Evolutionary conservation across 2,113 vertebrate species (phyloP).

Genomic region (Callipepla squamata): DNA sequence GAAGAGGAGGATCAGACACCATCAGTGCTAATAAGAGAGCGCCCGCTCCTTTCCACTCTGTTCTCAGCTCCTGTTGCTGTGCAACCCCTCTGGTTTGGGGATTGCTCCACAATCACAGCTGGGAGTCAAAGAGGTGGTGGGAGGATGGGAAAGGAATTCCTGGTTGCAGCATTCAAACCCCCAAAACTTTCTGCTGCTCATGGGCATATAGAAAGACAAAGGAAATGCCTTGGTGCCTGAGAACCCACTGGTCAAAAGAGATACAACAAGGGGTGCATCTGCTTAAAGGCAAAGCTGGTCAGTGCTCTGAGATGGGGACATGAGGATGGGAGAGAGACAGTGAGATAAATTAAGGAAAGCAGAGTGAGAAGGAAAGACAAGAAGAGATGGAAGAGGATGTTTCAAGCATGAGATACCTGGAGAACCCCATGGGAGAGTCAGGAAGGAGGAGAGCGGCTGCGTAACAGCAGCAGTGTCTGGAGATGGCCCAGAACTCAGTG

Average conservation of each 20-base stretch:
- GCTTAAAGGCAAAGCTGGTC: not conserved
- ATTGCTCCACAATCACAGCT: not conserved
- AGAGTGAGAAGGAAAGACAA: not conserved
- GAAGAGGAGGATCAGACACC: not conserved
- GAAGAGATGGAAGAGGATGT: not conserved
- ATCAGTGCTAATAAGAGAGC: not conserved
- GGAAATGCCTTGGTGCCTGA: fast-evolving
- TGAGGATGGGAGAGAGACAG: not conserved
- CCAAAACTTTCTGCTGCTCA: not conserved
- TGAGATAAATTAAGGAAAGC: fast-evolving
- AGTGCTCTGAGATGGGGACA: not conserved
- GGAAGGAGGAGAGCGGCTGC: not conserved
- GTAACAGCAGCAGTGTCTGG: fast-evolving
- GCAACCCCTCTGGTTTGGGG: not conserved
- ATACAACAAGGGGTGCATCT: not conserved
- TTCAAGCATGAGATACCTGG: not conserved
- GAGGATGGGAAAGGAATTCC: not conserved
- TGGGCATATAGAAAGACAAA: not conserved
- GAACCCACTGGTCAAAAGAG: not conserved
- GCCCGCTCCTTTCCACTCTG: not conserved
- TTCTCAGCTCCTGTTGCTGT: not conserved
- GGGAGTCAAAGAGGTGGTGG: not conserved
- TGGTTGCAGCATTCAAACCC: not conserved
- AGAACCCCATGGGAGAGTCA: not conserved
- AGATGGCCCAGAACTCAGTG: not conserved